These are phyloP conservation scores for Dinocampus coccinellae DNA, from an alignment of 2,888 invertebrate genomes.

Conservation along the genomic window DNA sequence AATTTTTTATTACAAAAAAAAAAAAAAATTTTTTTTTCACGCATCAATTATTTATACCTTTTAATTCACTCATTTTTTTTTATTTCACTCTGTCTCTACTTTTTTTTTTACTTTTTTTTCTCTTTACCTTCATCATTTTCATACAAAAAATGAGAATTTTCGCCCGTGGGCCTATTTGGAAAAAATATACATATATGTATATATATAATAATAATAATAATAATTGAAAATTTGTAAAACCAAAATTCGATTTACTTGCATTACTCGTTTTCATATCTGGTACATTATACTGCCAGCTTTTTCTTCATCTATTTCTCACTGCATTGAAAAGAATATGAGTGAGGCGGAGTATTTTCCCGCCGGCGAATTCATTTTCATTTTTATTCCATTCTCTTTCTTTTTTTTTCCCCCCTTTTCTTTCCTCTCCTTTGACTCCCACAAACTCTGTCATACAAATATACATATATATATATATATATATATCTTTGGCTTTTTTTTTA, in stretches of 20 bases:
- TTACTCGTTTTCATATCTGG: not conserved
- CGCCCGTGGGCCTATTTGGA: not conserved
- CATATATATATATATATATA: slow-evolving; percentile 13
- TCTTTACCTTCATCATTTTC: not conserved
- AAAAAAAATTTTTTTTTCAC: no score
- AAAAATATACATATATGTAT: no score
- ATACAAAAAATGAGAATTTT: not conserved
- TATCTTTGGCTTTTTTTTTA: not conserved
- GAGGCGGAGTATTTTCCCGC: slow-evolving; percentile 44
- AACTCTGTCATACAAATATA: no score
- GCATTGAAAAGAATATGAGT: slow-evolving; percentile 38
- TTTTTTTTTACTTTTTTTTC: not conserved
- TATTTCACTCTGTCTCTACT: not conserved
- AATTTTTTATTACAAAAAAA: no score
- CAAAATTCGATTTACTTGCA: slow-evolving; percentile 11
- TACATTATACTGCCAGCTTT: slow-evolving; percentile 25
- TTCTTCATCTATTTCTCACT: slow-evolving; percentile 30
- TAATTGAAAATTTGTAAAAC: slow-evolving; percentile 6
- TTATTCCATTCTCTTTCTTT: slow-evolving; percentile 32
- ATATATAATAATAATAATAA: no score
- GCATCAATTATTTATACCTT: no score
- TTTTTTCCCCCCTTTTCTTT: slow-evolving; percentile 8
- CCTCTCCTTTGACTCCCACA: slow-evolving; percentile 13
- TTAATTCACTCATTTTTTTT: no score
- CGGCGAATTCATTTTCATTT: slow-evolving; percentile 53